A percentile compares a stretch with the other conserved stretches of the same genome.
phyloP scores from a whole-genome alignment of 2,797 vertebrate genomes.

The Sebastes diploproa region DNA sequence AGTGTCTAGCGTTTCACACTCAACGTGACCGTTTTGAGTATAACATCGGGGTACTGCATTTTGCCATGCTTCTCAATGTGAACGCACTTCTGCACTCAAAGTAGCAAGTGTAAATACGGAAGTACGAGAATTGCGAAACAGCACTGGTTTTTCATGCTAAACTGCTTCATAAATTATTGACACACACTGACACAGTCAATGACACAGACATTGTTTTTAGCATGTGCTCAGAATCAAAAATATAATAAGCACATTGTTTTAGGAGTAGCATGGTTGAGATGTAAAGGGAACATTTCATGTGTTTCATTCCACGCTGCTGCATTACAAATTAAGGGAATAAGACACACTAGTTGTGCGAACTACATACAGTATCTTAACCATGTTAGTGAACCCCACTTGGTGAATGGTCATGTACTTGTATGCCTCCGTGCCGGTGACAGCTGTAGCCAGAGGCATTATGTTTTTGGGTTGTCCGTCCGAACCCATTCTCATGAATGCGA shows the following conservation, averaged over 20 bases:
- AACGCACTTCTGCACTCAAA: no score
- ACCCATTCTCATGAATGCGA: no score
- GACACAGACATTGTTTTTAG: neutral
- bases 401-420: neutral
- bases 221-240: neutral
- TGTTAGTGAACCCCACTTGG: neutral
- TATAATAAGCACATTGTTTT: neutral
- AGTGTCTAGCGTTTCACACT: neutral
- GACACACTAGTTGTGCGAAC: neutral
- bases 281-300: neutral
- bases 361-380: neutral
- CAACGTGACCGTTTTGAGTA: neutral
- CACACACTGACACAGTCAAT: no score
- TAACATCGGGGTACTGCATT: neutral
- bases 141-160: neutral
- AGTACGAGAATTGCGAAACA: neutral
- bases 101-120: no score
- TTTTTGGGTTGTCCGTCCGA: neutral
- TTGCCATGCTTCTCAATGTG: no score
- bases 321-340: neutral
- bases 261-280: neutral
- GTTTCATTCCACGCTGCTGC: neutral
- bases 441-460: neutral
- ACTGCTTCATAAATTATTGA: neutral
- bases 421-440: neutral